phyloP scores from a whole-genome alignment of 2,113 vertebrate genomes.

The Poeciliopsis retropinna region DNA sequence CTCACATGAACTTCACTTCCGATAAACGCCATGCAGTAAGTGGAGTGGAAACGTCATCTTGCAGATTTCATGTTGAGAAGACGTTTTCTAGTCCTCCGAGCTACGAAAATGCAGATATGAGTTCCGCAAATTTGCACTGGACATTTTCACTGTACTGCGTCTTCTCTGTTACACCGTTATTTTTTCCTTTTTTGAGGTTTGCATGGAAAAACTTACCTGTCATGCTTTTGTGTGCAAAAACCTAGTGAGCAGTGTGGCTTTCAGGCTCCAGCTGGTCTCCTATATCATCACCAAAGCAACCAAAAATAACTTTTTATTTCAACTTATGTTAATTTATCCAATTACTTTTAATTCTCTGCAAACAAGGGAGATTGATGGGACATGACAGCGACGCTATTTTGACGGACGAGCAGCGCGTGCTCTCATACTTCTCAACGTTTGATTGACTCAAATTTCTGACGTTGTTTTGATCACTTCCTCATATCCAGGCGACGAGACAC shows the following conservation, averaged over 20 bases:
- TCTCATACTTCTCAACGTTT: conserved; percentile 7
- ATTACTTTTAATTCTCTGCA: background rate
- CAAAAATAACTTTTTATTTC: background rate
- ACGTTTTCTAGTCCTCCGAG: background rate
- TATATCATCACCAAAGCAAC: background rate
- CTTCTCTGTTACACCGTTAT: background rate
- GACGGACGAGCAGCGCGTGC: background rate
- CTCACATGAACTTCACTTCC: background rate
- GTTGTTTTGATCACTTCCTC: conserved; percentile 41
- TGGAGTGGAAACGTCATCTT: background rate
- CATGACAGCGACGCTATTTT: background rate
- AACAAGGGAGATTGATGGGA: background rate
- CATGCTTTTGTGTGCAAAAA: background rate
- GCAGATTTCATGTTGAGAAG: background rate
- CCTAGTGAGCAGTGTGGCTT: background rate
- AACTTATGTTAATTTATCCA: background rate
- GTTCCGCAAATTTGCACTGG: background rate
- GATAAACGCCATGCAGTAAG: background rate
- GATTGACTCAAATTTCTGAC: conserved; percentile 17
- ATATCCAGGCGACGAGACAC: conserved; percentile 26
- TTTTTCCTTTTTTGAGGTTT: background rate
- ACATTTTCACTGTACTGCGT: background rate
- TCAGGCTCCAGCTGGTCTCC: background rate
- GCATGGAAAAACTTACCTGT: background rate
- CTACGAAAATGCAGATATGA: background rate